phyloP scores from a whole-genome alignment of 2,797 vertebrate species.

The Neosilurus hyrtlii region DNA sequence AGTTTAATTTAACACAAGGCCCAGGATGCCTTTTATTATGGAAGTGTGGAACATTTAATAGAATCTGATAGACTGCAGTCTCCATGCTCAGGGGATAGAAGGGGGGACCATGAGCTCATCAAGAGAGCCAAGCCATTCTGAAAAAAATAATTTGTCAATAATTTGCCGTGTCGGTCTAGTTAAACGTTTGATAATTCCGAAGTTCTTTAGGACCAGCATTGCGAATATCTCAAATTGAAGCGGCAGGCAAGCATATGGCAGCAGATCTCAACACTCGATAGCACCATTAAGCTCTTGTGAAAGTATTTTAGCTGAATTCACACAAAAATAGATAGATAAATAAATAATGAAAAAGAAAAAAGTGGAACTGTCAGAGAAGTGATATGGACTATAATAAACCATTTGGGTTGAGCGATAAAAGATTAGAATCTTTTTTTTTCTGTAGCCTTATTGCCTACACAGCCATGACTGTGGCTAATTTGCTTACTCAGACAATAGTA shows the following conservation, averaged over 20 bases:
- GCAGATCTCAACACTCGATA: conserved; percentile 75
- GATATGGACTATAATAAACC: conserved; percentile 79
- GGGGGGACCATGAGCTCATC: conserved; percentile 59
- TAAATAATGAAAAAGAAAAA: conserved; percentile 79
- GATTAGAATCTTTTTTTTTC: conserved; percentile 71
- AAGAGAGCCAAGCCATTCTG: conserved; percentile 54
- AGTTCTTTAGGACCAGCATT: conserved; percentile 63
- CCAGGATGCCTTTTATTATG: conserved; percentile 65
- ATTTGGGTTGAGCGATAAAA: conserved; percentile 77
- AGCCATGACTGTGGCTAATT: conserved; percentile 72
- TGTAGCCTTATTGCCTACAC: conserved; percentile 75
- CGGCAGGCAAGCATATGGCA: conserved; percentile 71
- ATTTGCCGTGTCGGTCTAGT: conserved; percentile 78
- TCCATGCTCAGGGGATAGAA: conserved; percentile 63
- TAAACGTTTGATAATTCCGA: conserved; percentile 71
- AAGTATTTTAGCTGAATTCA: conserved; percentile 85
- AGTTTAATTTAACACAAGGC: conserved; percentile 67
- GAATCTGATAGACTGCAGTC: conserved; percentile 77
- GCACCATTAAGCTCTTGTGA: conserved; percentile 77
- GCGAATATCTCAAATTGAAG: conserved; percentile 66
- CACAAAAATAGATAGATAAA: conserved; percentile 80
- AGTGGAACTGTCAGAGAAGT: conserved; percentile 77
- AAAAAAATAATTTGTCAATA: conserved; percentile 82
- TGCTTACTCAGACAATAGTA: conserved; percentile 76
- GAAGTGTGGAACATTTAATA: conserved; percentile 73